Evolutionary conservation across 2,113 vertebrate species (phyloP).

Genomic region (Gnathonemus longibarbis): DNA sequence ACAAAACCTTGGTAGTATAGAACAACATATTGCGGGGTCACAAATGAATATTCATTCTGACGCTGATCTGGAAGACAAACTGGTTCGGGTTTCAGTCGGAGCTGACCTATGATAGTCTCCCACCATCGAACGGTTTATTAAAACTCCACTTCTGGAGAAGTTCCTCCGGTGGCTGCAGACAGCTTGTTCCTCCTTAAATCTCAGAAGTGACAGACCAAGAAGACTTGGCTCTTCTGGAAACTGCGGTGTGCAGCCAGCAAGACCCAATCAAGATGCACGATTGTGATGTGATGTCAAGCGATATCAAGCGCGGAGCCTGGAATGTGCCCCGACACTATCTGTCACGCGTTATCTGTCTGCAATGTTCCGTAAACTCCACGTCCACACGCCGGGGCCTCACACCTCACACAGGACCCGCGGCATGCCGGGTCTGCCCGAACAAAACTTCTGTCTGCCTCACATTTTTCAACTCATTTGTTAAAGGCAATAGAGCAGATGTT

Average conservation of each 20-base stretch:
- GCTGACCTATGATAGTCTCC: background rate
- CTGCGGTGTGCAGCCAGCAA: background rate
- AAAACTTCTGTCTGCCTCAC: background rate
- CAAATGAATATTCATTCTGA: background rate
- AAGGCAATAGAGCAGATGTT: background rate
- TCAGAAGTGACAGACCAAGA: background rate
- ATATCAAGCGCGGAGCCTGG: background rate
- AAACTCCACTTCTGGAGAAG: background rate
- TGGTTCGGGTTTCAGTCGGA: background rate
- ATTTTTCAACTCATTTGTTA: background rate
- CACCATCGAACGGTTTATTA: background rate
- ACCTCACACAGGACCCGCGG: background rate
- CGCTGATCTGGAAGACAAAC: background rate
- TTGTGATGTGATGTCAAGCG: background rate
- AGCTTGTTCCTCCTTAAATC: background rate
- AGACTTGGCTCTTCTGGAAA: background rate
- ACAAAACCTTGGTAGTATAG: background rate
- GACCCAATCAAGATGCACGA: background rate
- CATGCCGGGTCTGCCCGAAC: background rate
- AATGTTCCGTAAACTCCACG: background rate
- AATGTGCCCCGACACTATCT: constrained; percentile 4
- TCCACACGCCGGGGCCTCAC: background rate
- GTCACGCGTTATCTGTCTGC: background rate
- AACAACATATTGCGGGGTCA: background rate
- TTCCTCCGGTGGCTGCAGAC: background rate